Evolutionary conservation across 2,797 vertebrate species (phyloP), one percentile per base, ranked within the genome.

Genomic region (Lemur catta): DNA sequence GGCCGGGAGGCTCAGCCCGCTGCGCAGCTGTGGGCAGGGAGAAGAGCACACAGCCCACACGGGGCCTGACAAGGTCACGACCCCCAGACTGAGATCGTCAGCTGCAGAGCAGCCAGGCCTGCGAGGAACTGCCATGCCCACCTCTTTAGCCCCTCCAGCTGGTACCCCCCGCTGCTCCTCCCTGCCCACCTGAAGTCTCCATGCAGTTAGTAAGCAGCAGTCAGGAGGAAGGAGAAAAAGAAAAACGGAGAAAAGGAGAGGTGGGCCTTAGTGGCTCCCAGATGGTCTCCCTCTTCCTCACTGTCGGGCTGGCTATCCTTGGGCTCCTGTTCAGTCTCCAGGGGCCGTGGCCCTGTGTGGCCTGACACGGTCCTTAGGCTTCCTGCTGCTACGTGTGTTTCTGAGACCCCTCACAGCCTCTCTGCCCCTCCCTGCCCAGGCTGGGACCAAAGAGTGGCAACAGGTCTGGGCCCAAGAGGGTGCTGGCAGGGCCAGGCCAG

Each of bases 131-230:
- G 65, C 67, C 50, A 38, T 2, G 79, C 63, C 82, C 33, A 18
- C 50, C 43, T n/a, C 50, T 10, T 24, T 0, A 28, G 78, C 50
- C 75, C 89, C 90, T 65, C 46, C 33, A 38, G 75, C 89, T 89
- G 30, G 2, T 0, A 0, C 0, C 55, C 50, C 6, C 28, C 67
- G 5, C 24, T 6, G 50, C 41, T 59, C 84, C 67, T 46, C 57
- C 82, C n/a, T 43, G 14, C 41, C 80, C 57, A 63, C 72, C 13
- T 2, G 4, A 41, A 71, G 50, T 24, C 74, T 92, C 97, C 81
- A 43, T 59, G 96, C 95, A 90, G 91, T 97, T 95, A 98, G 98
- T 98, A 35, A 98, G 97, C 97, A 97, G 94, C 96, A 97, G 84
- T 94, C 10, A 97, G 89, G 97, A 95, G 90, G 91, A 97, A 97